These are phyloP conservation scores for Drosophila flavopinicola DNA, from an alignment of 2,888 invertebrate species.

Conservation along the genomic window DNA sequence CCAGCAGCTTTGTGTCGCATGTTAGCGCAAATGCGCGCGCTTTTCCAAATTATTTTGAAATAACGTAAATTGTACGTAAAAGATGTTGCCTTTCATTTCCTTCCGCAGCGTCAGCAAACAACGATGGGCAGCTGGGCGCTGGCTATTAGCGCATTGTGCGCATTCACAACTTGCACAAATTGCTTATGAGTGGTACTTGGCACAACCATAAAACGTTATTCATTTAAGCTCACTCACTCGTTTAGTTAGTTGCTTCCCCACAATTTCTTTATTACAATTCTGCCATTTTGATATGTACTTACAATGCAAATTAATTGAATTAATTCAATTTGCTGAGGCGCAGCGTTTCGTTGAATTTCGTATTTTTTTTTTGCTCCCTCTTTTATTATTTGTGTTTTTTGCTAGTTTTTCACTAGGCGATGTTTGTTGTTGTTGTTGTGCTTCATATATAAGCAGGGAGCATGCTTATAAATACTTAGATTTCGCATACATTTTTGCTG, in stretches of 20 bases:
- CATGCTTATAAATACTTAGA: slow-evolving; percentile 31
- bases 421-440: background rate
- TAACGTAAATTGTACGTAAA: slow-evolving; percentile 5
- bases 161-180: slow-evolving; percentile 59
- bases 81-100: slow-evolving; percentile 37
- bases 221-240: slow-evolving; percentile 69
- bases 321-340: slow-evolving; percentile 76
- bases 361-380: slow-evolving; percentile 2
- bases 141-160: slow-evolving; percentile 39
- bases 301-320: slow-evolving; percentile 82
- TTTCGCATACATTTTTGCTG: slow-evolving; percentile 23
- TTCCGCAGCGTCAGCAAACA: slow-evolving; percentile 34
- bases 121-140: slow-evolving; percentile 9
- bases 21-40: slow-evolving; percentile 1
- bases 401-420: too few species aligned
- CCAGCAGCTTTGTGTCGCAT: slow-evolving; percentile 25
- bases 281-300: slow-evolving; percentile 69
- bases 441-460: slow-evolving; percentile 14
- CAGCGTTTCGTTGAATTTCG: slow-evolving; percentile 43
- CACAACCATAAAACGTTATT: slow-evolving; percentile 66
- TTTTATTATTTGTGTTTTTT: slow-evolving; percentile 12
- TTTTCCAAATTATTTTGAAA: slow-evolving; percentile 12
- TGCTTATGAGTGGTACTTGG: slow-evolving; percentile 67
- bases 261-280: slow-evolving; percentile 72
- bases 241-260: slow-evolving; percentile 65